These are phyloP conservation scores for Ciconia maguari DNA, from an alignment of 2,113 vertebrate species.

Conservation along the genomic window DNA sequence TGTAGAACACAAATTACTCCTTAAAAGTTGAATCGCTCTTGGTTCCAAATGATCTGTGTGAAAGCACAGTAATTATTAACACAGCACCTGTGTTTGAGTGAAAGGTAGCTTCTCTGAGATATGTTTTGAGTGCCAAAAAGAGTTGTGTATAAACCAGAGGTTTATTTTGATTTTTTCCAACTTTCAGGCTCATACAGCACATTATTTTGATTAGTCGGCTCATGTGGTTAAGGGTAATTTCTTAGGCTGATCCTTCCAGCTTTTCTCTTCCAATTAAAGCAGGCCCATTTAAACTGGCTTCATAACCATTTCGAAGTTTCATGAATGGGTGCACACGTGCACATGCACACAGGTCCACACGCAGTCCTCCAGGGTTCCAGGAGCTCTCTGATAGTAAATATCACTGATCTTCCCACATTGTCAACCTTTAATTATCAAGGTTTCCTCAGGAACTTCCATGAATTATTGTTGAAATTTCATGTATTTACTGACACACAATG, in stretches of 20 bases:
- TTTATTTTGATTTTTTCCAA: not conserved
- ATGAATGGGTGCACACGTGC: not conserved
- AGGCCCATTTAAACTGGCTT: not conserved
- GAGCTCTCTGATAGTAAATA: not conserved
- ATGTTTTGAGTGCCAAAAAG: not conserved
- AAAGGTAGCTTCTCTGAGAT: not conserved
- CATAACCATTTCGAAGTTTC: not conserved
- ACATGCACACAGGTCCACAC: not conserved
- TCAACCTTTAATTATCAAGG: not conserved
- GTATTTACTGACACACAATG: not conserved
- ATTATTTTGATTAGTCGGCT: slow-evolving; percentile 27
- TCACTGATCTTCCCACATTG: not conserved
- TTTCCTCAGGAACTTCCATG: not conserved
- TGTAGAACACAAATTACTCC: not conserved
- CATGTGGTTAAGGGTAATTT: not conserved
- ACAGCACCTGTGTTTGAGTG: not conserved
- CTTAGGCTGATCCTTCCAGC: not conserved
- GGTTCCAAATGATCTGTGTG: not conserved
- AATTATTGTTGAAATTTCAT: not conserved
- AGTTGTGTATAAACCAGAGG: not conserved
- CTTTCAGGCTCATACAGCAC: not conserved
- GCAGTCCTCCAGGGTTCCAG: not conserved
- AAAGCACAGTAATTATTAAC: not conserved
- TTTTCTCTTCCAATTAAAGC: slow-evolving; percentile 17
- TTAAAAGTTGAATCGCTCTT: not conserved